These are phyloP conservation scores for Apus apus DNA, from an alignment of 2,113 vertebrate species.

Conservation along the genomic window DNA sequence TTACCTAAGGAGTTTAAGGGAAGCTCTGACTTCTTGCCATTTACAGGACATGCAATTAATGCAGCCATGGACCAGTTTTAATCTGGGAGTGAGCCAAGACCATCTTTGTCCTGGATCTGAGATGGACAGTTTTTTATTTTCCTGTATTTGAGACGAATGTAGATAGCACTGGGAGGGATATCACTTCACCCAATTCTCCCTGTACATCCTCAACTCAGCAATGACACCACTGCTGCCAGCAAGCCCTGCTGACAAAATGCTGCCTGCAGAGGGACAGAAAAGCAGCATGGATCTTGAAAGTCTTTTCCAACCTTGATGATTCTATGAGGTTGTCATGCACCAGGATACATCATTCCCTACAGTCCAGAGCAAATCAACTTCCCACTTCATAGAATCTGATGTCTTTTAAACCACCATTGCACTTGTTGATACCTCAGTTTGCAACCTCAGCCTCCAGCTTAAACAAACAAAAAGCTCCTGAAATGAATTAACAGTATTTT, in stretches of 20 bases:
- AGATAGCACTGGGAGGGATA: neutral
- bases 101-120: neutral
- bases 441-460: neutral
- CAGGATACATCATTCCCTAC: neutral
- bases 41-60: neutral
- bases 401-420: neutral
- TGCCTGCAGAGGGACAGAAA: neutral
- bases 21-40: neutral
- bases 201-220: neutral
- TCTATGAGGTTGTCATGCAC: neutral
- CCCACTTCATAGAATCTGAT: neutral
- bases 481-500: neutral
- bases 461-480: neutral
- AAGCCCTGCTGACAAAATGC: neutral
- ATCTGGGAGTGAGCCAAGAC: neutral
- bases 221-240: accelerated
- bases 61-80: neutral
- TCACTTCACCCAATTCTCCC: accelerated
- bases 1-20: neutral
- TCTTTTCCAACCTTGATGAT: too few relatives aligned
- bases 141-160: neutral
- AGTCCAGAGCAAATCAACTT: neutral
- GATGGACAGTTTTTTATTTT: neutral
- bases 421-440: neutral
- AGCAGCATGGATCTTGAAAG: neutral